Percentiles rank a stretch among this genome's conserved stretches.
phyloP scores from a whole-genome alignment of 2,888 invertebrate genomes.

The Endomychus coccineus region DNA sequence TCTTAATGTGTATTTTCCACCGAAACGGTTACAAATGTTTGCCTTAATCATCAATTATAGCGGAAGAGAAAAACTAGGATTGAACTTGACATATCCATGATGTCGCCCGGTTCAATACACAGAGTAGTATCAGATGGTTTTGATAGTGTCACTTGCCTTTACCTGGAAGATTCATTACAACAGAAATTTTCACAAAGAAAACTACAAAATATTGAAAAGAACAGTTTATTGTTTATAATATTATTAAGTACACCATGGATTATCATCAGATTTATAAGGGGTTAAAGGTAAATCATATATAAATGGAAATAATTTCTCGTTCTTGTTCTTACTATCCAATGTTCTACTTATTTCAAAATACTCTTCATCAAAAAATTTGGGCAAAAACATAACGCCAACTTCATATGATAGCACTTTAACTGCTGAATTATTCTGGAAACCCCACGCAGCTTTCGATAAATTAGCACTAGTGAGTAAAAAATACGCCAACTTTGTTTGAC shows the following conservation, averaged over 20 bases:
- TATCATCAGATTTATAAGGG: slow-evolving; percentile 61
- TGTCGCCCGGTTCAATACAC: no score
- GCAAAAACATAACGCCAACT: slow-evolving; percentile 82
- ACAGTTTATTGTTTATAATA: no score
- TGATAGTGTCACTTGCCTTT: no score
- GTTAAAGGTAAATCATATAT: slow-evolving; percentile 78
- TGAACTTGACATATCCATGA: no score
- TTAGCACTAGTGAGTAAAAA: slow-evolving; percentile 89
- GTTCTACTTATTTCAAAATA: slow-evolving; percentile 35
- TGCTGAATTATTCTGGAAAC: slow-evolving; percentile 54
- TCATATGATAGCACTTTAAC: slow-evolving; percentile 80
- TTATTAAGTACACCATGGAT: slow-evolving; percentile 50
- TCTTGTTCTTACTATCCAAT: slow-evolving; percentile 30
- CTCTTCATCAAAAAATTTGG: slow-evolving; percentile 68
- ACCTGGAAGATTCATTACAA: no score
- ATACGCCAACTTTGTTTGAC: slow-evolving; percentile 63
- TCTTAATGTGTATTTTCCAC: no score
- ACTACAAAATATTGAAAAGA: no score
- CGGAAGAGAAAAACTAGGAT: no score
- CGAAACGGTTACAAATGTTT: no score
- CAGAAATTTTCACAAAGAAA: no score
- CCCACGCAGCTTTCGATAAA: slow-evolving; percentile 97
- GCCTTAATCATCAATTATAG: no score
- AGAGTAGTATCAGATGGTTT: no score
- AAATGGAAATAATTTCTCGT: slow-evolving; percentile 50